Evolutionary conservation across 2,797 vertebrate genomes (phyloP).

Genomic region (Enteromius afrohamiltoni): DNA sequence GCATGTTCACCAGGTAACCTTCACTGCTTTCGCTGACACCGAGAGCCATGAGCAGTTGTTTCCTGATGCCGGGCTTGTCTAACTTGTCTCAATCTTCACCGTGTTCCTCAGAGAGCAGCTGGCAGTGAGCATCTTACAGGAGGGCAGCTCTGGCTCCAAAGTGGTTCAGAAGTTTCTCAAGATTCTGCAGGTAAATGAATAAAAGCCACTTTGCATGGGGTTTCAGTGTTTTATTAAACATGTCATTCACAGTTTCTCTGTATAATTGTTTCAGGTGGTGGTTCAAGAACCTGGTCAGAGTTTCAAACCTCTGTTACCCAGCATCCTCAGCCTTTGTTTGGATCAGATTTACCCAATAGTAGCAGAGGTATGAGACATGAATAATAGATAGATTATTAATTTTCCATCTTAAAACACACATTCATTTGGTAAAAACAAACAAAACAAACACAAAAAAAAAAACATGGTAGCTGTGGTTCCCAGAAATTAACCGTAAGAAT

Average conservation of each 20-base stretch:
- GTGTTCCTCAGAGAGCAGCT: constrained; percentile 86
- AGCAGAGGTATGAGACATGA: constrained; percentile 83
- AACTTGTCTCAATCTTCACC: neutral
- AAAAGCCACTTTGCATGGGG: neutral
- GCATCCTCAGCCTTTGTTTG: constrained; percentile 95
- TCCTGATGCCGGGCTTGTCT: neutral
- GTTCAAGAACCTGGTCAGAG: constrained; percentile 97
- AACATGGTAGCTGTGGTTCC: neutral
- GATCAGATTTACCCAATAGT: constrained; percentile 97
- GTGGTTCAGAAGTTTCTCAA: constrained; percentile 98
- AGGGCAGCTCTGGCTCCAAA: constrained; percentile 92
- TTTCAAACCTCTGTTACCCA: constrained; percentile 96
- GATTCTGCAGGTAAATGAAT: constrained; percentile 84
- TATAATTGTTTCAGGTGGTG: constrained; percentile 82
- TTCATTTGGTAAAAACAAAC: no score
- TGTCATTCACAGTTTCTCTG: neutral
- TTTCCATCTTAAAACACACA: neutral
- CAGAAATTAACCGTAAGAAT: neutral
- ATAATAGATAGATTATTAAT: neutral
- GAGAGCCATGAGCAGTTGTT: neutral
- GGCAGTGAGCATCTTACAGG: constrained; percentile 94
- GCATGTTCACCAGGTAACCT: constrained; percentile 92
- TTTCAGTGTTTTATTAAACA: neutral
- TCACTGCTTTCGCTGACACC: neutral
- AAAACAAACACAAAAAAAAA: no score